Conservation (phyloP, 1,140 invertebrate genomes). For the Drosophila kepulauana region DNA sequence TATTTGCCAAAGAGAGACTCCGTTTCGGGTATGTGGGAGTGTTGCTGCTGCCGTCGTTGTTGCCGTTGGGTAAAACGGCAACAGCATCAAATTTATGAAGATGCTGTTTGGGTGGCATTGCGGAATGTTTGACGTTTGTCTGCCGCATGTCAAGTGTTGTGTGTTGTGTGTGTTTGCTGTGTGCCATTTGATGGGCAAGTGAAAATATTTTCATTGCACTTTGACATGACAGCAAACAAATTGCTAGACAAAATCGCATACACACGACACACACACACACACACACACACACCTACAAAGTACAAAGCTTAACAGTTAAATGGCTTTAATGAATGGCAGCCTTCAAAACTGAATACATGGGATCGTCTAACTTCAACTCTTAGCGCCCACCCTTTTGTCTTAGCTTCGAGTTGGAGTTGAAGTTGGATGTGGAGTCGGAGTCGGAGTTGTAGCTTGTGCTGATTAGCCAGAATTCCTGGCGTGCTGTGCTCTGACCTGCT, state of each 20-base stretch:
- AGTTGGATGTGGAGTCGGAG: conserved; percentile 15
- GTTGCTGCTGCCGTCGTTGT: conserved; percentile 52
- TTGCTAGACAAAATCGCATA: conserved; percentile 53
- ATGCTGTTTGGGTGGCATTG: conserved; percentile 81
- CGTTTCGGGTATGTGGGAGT: conserved; percentile 71
- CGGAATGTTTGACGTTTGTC: conserved; percentile 76
- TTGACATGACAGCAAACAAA: conserved; percentile 82
- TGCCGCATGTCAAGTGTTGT: conserved; percentile 75
- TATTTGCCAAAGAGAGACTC: conserved; percentile 56
- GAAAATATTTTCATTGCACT: conserved; percentile 84
- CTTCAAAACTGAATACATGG: conserved; percentile 72
- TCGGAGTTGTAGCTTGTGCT: conserved; percentile 51
- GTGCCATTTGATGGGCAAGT: conserved; percentile 57
- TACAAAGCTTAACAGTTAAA: conserved; percentile 56
- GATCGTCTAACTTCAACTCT: conserved; percentile 57
- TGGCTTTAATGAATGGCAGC: conserved; percentile 77
- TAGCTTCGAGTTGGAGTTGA: conserved; percentile 5
- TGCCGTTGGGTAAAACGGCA: conserved; percentile 34
- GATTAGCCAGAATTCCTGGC: conserved; percentile 80
- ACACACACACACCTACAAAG: conserved; percentile 41
- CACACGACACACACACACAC: conserved; percentile 15
- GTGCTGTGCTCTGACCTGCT: conserved; percentile 53
- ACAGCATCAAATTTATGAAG: conserved; percentile 76
- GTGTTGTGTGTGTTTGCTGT: conserved; percentile 36
- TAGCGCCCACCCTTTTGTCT: conserved; percentile 65